These are phyloP conservation scores for Gallinago jamesoni DNA, from an alignment of 2,113 vertebrate species.

Conservation along the genomic window DNA sequence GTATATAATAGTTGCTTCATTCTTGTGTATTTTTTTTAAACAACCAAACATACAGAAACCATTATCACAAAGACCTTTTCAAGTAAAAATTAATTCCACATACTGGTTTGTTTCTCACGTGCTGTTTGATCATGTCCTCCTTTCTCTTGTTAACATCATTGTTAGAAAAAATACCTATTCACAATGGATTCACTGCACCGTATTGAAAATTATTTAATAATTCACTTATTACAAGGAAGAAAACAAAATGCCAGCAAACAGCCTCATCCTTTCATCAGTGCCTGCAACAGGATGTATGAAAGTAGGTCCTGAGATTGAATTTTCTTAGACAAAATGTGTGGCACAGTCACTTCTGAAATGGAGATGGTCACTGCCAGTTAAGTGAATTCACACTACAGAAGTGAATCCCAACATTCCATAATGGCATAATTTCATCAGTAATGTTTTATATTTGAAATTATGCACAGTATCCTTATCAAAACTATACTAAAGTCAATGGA, in stretches of 20 bases:
- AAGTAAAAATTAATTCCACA: neutral
- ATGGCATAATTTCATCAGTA: neutral
- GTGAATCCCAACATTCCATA: neutral
- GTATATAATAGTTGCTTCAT: constrained; percentile 6
- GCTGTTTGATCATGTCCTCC: neutral
- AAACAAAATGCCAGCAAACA: neutral
- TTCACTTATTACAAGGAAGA: neutral
- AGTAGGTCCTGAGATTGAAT: neutral
- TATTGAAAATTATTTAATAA: neutral
- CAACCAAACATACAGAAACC: neutral
- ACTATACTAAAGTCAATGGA: neutral
- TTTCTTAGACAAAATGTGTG: neutral
- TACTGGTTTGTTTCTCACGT: neutral
- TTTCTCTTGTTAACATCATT: neutral
- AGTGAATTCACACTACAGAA: neutral
- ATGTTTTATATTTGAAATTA: neutral
- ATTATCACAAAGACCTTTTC: neutral
- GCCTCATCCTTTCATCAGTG: neutral
- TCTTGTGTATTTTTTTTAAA: neutral
- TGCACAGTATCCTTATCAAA: neutral
- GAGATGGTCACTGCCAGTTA: neutral
- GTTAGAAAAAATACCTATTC: neutral
- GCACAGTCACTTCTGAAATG: neutral
- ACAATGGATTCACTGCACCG: neutral
- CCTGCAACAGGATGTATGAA: neutral